A percentile compares a stretch with the other conserved stretches of the same genome.
Conservation (phyloP, 2,797 vertebrate species). For the Myotis vivesi region DNA sequence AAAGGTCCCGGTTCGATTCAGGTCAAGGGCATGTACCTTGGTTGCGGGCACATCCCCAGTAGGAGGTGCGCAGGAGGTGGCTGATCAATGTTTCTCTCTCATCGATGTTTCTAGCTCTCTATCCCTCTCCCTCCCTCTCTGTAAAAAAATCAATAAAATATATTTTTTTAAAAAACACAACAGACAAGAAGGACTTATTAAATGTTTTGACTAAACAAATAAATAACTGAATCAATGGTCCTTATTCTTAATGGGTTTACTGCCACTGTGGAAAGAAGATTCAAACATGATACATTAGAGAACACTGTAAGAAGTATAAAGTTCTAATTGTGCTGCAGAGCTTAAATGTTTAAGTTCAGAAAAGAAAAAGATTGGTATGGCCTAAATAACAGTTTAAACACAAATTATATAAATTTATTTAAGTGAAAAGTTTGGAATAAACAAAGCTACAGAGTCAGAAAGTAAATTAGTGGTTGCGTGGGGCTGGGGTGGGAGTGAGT, state of each 20-base stretch:
- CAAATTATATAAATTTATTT: neutral
- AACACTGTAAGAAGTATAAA: neutral
- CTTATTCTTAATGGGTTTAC: neutral
- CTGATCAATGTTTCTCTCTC: too few relatives aligned
- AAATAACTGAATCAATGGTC: neutral
- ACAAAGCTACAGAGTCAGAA: neutral
- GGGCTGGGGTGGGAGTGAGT: neutral
- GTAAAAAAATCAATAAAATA: too few relatives aligned
- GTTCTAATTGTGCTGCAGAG: neutral
- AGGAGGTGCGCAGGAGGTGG: too few relatives aligned
- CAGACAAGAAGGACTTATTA: neutral
- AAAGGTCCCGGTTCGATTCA: too few relatives aligned
- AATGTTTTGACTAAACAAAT: neutral
- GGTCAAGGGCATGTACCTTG: too few relatives aligned
- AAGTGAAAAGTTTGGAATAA: neutral
- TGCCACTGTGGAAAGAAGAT: neutral
- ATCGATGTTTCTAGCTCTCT: too few relatives aligned
- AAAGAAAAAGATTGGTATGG: neutral
- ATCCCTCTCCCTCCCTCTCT: too few relatives aligned
- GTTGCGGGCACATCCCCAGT: too few relatives aligned
- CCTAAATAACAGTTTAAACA: conserved; percentile 10
- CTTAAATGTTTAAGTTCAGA: neutral
- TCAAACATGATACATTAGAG: neutral
- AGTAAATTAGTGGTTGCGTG: neutral
- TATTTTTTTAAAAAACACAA: neutral